Conservation (phyloP, 2,888 invertebrate genomes). For the Cataglyphis rosenhaueri region DNA sequence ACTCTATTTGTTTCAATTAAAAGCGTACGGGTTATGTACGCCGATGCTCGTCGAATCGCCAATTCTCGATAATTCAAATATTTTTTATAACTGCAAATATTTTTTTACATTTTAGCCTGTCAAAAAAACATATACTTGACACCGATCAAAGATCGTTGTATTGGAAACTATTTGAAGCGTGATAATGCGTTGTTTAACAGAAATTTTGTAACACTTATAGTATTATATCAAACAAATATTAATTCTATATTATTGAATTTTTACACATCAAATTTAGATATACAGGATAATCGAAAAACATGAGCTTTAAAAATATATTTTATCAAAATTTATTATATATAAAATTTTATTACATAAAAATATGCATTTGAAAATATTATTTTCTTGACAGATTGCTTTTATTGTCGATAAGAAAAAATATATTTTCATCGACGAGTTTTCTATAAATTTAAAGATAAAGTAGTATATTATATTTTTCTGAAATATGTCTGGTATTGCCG, state of each 20-base stretch:
- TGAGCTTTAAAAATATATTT: not conserved
- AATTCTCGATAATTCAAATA: constrained; percentile 27
- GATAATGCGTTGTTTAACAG: not conserved
- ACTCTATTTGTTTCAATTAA: constrained; percentile 84
- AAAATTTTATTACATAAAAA: not conserved
- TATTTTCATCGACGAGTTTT: not conserved
- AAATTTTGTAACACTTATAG: not conserved
- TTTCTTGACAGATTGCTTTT: not conserved
- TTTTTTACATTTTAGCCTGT: not conserved
- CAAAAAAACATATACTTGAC: not conserved
- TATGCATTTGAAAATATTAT: not conserved
- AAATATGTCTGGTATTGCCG: not conserved
- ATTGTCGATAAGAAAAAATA: not conserved
- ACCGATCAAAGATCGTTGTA: not conserved
- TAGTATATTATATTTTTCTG: not conserved
- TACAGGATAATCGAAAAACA: not conserved
- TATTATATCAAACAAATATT: not conserved
- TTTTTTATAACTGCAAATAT: not conserved
- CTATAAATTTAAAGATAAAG: not conserved
- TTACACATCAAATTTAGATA: not conserved
- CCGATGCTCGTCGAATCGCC: constrained; percentile 43
- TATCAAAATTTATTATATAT: not conserved
- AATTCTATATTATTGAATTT: not conserved
- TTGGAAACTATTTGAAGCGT: not conserved
- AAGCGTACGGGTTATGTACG: constrained; percentile 62